These are phyloP conservation scores for Carposina sasakii DNA, from an alignment of 1,140 invertebrate species.

Conservation along the genomic window DNA sequence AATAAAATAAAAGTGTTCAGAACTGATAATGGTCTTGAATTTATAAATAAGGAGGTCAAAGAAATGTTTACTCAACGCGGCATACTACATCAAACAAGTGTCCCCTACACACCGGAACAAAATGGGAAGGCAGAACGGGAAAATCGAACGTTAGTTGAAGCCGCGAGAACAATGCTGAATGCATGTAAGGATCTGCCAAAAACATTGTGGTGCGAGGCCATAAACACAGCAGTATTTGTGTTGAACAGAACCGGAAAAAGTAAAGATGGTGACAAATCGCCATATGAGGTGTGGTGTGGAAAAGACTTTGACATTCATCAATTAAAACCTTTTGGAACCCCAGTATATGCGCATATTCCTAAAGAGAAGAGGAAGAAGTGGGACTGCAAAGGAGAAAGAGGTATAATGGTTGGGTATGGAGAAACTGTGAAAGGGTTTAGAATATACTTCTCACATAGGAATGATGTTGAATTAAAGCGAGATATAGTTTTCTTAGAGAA, in stretches of 20 bases:
- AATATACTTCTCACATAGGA: too few species aligned
- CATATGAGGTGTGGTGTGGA: slow-evolving; percentile 49
- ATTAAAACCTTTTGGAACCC: slow-evolving; percentile 39
- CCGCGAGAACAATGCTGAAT: slow-evolving; percentile 43
- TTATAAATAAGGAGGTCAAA: slow-evolving; percentile 40
- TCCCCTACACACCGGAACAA: slow-evolving; percentile 60
- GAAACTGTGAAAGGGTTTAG: slow-evolving; percentile 22
- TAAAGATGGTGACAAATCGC: slow-evolving; percentile 29
- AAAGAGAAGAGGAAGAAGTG: slow-evolving; percentile 38
- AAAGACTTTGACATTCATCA: slow-evolving; percentile 23
- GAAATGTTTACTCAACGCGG: slow-evolving; percentile 27
- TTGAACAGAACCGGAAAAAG: slow-evolving; percentile 46
- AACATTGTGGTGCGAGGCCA: slow-evolving; percentile 50
- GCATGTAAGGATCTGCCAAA: slow-evolving; percentile 28
- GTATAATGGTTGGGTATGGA: slow-evolving; percentile 39
- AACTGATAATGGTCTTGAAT: slow-evolving; percentile 61
- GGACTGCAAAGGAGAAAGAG: slow-evolving; percentile 32
- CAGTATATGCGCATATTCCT: slow-evolving; percentile 40
- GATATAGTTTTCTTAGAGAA: too few species aligned
- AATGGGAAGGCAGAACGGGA: slow-evolving; percentile 62
- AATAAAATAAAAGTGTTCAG: slow-evolving; percentile 39
- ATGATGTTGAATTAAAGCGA: too few species aligned
- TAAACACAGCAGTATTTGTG: slow-evolving; percentile 42
- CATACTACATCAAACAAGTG: slow-evolving; percentile 43
- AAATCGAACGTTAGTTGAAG: slow-evolving; percentile 57